These are phyloP conservation scores for Steinernema feltiae DNA, from an alignment of 1,140 invertebrate genomes.

Conservation along the genomic window DNA sequence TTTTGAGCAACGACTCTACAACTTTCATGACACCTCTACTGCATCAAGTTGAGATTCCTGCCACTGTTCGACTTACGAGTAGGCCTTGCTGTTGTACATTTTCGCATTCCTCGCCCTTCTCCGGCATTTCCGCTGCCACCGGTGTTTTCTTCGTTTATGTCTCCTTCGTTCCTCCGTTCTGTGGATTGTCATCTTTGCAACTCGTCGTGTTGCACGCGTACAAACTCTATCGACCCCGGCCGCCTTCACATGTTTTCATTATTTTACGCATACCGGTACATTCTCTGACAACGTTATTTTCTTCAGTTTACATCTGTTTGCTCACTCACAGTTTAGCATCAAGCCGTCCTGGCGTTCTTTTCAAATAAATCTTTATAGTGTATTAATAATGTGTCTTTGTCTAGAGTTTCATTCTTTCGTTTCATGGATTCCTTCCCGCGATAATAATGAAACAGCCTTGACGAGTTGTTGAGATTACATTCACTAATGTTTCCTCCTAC, in stretches of 20 bases:
- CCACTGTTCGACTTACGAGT: neutral
- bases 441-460: too few relatives aligned
- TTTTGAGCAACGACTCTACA: neutral
- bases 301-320: slow-evolving; percentile 15
- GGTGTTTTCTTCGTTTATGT: slow-evolving; percentile 14
- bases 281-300: slow-evolving; percentile 4
- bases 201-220: neutral
- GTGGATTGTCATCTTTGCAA: neutral
- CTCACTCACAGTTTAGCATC: neutral
- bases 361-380: neutral
- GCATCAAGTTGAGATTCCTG: neutral
- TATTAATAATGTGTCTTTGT: neutral
- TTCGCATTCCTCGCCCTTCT: neutral
- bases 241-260: neutral
- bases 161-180: neutral
- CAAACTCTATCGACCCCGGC: neutral
- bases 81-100: neutral
- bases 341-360: neutral
- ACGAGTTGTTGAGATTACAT: too few relatives aligned
- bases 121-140: slow-evolving; percentile 3
- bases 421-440: too few relatives aligned
- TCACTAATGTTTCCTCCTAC: too few relatives aligned
- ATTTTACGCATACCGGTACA: slow-evolving; percentile 3
- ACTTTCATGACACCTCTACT: neutral
- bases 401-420: too few relatives aligned